Percentiles rank a stretch among this genome's conserved stretches.
Conservation (phyloP, 2,113 vertebrate species). For the Hippoglossus stenolepis region DNA sequence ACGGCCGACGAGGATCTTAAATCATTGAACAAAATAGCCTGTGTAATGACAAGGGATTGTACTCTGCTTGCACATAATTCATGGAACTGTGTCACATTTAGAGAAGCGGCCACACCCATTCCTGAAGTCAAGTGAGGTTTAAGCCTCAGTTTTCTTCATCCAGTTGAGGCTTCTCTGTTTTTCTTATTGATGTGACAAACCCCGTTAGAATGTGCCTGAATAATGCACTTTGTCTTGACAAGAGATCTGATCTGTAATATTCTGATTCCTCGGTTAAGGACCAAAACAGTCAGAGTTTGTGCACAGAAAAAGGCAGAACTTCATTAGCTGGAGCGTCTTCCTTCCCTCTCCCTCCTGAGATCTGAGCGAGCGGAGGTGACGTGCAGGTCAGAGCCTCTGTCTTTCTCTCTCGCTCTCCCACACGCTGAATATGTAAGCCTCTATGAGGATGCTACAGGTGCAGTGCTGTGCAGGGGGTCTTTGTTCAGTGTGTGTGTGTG, state of each 20-base stretch:
- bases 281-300: slow-evolving; percentile 21
- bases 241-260: slow-evolving; percentile 1
- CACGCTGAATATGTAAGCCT: slow-evolving; percentile 24
- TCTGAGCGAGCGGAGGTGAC: slow-evolving; percentile 22
- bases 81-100: slow-evolving; percentile 23
- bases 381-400: slow-evolving; percentile 27
- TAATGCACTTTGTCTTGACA: neutral
- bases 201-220: neutral
- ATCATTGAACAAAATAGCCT: slow-evolving; percentile 73
- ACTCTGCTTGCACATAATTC: slow-evolving; percentile 60
- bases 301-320: neutral
- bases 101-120: slow-evolving; percentile 27
- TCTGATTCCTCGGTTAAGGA: slow-evolving; percentile 3
- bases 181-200: neutral
- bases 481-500: slow-evolving; percentile 24
- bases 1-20: slow-evolving; percentile 52
- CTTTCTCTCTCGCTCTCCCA: slow-evolving; percentile 9
- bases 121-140: slow-evolving; percentile 22
- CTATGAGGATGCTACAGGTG: slow-evolving; percentile 23
- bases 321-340: slow-evolving; percentile 7
- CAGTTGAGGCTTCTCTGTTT: slow-evolving; percentile 3
- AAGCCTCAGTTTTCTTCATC: slow-evolving; percentile 10
- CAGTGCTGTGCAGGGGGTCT: slow-evolving; percentile 29
- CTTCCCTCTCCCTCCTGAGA: slow-evolving; percentile 16
- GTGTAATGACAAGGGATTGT: slow-evolving; percentile 66